A percentile compares a stretch with the other conserved stretches of the same genome.
These are phyloP conservation scores for Nyctalus aviator DNA, from an alignment of 2,797 vertebrate species.

Conservation along the genomic window DNA sequence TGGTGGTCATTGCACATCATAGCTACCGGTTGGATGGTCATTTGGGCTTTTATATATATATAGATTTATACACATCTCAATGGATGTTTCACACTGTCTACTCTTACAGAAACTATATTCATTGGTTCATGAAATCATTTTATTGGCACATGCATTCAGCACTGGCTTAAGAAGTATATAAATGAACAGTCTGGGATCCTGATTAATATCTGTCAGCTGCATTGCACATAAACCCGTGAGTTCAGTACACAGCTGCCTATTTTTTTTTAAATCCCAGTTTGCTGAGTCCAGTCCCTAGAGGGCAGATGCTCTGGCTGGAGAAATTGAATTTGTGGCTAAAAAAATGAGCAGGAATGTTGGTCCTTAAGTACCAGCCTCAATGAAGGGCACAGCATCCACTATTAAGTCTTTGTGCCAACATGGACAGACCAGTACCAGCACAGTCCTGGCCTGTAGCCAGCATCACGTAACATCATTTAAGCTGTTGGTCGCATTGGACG, in stretches of 20 bases:
- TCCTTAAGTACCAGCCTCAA: background rate
- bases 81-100: background rate
- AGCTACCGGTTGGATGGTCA: too few species aligned
- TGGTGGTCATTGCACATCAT: too few species aligned
- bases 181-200: background rate
- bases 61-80: background rate
- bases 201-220: background rate
- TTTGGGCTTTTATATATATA: background rate
- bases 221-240: background rate
- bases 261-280: constrained; percentile 16
- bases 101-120: background rate
- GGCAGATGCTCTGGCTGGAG: too few species aligned
- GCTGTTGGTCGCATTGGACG: background rate
- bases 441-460: background rate
- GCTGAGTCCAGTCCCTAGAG: background rate
- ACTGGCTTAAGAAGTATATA: background rate
- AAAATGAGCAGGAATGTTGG: background rate
- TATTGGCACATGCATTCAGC: background rate
- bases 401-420: background rate
- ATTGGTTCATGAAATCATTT: background rate
- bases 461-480: background rate
- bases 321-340: background rate
- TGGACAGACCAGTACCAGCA: background rate
- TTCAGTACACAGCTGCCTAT: background rate
- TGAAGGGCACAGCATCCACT: background rate